Evolutionary conservation across 2,113 vertebrate genomes (phyloP).

Genomic region (Carlito syrichta): DNA sequence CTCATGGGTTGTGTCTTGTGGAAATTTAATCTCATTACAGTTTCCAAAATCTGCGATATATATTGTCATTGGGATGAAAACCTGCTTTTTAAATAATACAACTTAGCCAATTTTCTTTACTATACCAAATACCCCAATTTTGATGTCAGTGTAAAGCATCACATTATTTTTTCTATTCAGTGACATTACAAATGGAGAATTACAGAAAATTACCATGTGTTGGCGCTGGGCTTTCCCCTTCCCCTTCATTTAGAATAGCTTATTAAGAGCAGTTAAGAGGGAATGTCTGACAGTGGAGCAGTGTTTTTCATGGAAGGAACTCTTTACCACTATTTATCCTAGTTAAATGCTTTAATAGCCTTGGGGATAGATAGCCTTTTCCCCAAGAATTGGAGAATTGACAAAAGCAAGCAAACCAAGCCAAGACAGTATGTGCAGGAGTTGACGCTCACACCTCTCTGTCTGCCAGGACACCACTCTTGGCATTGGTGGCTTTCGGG

Average conservation of each 20-base stretch:
- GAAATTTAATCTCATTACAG: neutral
- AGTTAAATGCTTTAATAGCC: neutral
- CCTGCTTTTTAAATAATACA: slow-evolving; percentile 21
- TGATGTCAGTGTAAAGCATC: neutral
- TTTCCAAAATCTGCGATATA: neutral
- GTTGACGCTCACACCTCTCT: neutral
- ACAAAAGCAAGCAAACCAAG: neutral
- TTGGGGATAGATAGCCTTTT: neutral
- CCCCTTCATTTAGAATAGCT: slow-evolving; percentile 52
- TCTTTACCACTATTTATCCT: slow-evolving; percentile 40
- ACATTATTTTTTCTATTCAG: slow-evolving; percentile 42
- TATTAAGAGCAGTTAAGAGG: slow-evolving; percentile 63
- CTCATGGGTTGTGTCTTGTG: neutral
- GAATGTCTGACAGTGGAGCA: slow-evolving; percentile 37
- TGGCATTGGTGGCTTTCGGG: neutral
- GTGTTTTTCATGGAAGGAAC: slow-evolving; percentile 22
- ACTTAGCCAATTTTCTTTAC: neutral
- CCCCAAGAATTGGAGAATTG: neutral
- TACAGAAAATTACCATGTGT: slow-evolving; percentile 32
- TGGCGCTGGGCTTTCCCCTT: neutral
- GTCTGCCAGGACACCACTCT: neutral
- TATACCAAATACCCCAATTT: slow-evolving; percentile 46
- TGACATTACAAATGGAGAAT: slow-evolving; percentile 68
- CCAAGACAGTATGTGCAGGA: neutral
- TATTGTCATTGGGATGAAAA: neutral